Evolutionary conservation across 35 echinoderm and acorn worm genomes (phyloP).

Genomic region (Patiria miniata): DNA sequence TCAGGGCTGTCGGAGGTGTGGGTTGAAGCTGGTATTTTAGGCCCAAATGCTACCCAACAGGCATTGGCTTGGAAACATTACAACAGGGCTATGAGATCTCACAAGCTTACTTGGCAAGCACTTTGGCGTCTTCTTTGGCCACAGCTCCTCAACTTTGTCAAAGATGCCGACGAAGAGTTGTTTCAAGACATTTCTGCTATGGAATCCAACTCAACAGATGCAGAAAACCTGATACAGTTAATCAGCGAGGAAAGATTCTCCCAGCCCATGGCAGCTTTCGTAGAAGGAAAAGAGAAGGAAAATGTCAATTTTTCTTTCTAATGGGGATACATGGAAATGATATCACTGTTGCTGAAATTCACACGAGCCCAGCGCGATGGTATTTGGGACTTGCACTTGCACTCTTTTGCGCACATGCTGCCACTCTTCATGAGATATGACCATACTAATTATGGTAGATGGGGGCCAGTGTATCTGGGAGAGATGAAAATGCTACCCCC

Average conservation of each 20-base stretch:
- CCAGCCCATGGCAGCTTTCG: not conserved
- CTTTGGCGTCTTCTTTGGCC: constrained; percentile 61
- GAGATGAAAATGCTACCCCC: constrained; percentile 52
- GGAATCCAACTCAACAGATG: not conserved
- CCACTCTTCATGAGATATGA: constrained; percentile 58
- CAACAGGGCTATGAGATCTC: constrained; percentile 36
- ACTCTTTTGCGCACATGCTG: constrained; percentile 57
- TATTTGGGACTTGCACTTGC: constrained; percentile 58
- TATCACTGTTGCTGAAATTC: constrained; percentile 20
- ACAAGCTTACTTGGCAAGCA: constrained; percentile 67
- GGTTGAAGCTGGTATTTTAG: constrained; percentile 39
- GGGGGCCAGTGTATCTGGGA: constrained; percentile 53
- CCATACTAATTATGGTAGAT: constrained; percentile 57
- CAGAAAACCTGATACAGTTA: not conserved
- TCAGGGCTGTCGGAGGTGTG: constrained; percentile 48
- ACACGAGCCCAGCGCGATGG: constrained; percentile 55
- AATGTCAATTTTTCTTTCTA: constrained; percentile 39
- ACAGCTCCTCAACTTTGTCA: constrained; percentile 8
- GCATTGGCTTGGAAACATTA: constrained; percentile 55
- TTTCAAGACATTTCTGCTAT: constrained; percentile 7
- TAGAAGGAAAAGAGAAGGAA: constrained; percentile 10
- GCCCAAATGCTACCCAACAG: constrained; percentile 9
- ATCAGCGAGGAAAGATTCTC: not conserved
- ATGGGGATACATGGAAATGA: constrained; percentile 53
- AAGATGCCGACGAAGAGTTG: constrained; percentile 8